Percentiles rank a stretch among this genome's conserved stretches.
Conservation (phyloP, 2,113 vertebrate species). For the Zosterops pallidus region DNA sequence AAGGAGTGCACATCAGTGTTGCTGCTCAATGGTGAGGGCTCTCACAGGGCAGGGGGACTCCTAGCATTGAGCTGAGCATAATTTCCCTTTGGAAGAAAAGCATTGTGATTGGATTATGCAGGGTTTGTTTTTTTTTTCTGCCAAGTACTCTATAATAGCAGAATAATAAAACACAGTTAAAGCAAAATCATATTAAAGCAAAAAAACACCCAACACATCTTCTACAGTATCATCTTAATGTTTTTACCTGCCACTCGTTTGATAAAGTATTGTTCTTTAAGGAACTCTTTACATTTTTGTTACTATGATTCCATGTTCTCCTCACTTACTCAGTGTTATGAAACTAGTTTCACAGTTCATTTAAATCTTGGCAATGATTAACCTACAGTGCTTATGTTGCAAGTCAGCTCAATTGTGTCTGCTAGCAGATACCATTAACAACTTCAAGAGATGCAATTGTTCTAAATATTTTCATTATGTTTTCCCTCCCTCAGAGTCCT, state of each 20-base stretch:
- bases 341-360: neutral
- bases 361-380: conserved; percentile 2
- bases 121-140: neutral
- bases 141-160: neutral
- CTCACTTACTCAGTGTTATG: neutral
- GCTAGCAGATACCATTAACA: neutral
- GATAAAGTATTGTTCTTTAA: neutral
- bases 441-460: neutral
- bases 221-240: neutral
- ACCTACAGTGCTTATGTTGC: neutral
- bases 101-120: neutral
- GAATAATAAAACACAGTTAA: neutral
- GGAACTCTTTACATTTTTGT: neutral
- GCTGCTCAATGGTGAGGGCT: neutral
- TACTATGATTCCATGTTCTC: neutral
- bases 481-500: neutral
- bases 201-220: neutral
- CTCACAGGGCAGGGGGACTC: neutral
- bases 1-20: neutral
- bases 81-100: neutral
- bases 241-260: neutral
- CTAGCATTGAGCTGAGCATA: neutral
- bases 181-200: neutral
- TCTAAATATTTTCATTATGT: neutral
- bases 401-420: neutral